Base-by-base conservation (phyloP, 2,113 vertebrate genomes). In the Mus spicilegus region DNA sequence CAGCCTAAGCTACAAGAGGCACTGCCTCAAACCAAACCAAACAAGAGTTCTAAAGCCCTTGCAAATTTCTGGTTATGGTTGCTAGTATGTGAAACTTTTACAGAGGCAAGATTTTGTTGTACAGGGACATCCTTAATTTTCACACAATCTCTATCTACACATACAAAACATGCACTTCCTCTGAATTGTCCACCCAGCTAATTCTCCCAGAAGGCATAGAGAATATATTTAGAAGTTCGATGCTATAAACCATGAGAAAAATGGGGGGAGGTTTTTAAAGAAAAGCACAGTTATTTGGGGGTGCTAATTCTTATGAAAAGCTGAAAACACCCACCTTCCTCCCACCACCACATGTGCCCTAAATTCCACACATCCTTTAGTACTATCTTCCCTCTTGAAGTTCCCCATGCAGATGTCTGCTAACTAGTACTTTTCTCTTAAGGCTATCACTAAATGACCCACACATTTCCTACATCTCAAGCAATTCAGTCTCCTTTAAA, bases 301-400 rank as follows among this genome's bases (percentile, higher is more conserved):
- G 1, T 20, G 5, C 19, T 24, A 13, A 16, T 63, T 14, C 14
- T 33, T 10, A 20, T 26, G 1, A 14, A 84, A 22, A 69, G 20
- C 42, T 46, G 78, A 20, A 58, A n/a, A 30, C 9, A 11, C 42
- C 36, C 20, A 6, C 6, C 8, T 7, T 51, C 3, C 58, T 0
- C 0, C 17, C 26, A 26, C 7, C 5, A 30, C 3, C 20, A 13
- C 13, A 36, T 3, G 2, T 36, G 19, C 16, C 26, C 54, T 89
- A 63, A 69, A 73, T 63, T 61, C 1, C 16, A 42, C n/a, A 61
- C 13, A 0, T 2, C 4, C 3, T 49, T 56, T 56, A 3, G 28
- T 9, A n/a, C 36, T 1, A 24, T n/a, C 65, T 78, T 70, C 49
- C 16, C 89, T 51, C 19, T 17, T 58, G 81, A 22, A 87, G 85